A percentile compares a stretch with the other conserved stretches of the same genome.
phyloP scores from a whole-genome alignment of 2,888 invertebrate species.

The Conomelus anceps region DNA sequence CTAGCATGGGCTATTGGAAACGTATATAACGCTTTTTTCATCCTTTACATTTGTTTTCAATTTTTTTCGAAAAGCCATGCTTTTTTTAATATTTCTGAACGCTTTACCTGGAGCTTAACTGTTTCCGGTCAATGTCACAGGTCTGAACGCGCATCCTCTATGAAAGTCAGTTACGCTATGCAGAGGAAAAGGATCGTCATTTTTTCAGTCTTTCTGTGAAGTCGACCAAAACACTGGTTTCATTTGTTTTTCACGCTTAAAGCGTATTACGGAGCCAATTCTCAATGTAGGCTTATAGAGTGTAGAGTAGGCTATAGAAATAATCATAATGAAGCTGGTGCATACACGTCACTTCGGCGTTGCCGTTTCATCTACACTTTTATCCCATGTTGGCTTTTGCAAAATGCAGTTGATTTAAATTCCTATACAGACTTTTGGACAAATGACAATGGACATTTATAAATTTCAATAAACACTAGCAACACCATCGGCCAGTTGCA shows the following conservation, averaged over 20 bases:
- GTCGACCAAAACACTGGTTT: background rate
- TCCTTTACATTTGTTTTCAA: background rate
- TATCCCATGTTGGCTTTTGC: too few relatives aligned
- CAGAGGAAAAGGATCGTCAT: background rate
- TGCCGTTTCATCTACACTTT: background rate
- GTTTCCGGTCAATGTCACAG: background rate
- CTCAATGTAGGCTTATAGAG: too few relatives aligned
- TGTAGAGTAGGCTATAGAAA: too few relatives aligned
- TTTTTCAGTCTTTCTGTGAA: background rate
- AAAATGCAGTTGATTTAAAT: background rate
- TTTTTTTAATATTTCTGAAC: background rate
- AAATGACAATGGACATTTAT: background rate
- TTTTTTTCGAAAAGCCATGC: background rate
- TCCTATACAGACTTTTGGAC: too few relatives aligned
- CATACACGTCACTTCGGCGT: background rate
- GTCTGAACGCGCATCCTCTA: background rate
- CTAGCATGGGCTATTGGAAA: background rate
- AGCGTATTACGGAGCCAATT: background rate
- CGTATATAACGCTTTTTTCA: background rate
- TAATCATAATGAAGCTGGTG: background rate
- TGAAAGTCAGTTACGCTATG: background rate
- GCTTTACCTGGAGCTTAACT: background rate
- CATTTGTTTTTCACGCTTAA: background rate
- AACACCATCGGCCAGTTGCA: too few relatives aligned
- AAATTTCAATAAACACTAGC: background rate